Evolutionary conservation across 2,113 vertebrate species (phyloP).

Genomic region (Morone chrysops): DNA sequence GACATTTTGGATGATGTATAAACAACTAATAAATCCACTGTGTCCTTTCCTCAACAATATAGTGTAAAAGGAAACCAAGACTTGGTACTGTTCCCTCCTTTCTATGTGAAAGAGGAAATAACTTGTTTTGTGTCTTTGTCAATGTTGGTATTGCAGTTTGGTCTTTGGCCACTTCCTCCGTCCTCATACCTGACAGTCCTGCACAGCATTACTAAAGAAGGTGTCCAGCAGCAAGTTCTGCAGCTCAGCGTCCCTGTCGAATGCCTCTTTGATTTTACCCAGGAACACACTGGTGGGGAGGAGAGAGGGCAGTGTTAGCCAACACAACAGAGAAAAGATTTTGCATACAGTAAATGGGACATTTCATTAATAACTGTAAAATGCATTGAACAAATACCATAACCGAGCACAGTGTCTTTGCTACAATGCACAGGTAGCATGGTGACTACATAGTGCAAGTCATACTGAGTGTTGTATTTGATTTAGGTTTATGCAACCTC

Average conservation of each 20-base stretch:
- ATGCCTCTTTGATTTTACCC: constrained; percentile 97
- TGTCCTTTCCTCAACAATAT: background rate
- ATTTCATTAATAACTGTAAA: background rate
- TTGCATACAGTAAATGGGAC: background rate
- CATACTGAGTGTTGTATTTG: constrained; percentile 18
- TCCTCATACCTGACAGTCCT: constrained; percentile 91
- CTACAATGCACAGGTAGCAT: background rate
- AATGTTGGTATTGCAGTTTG: constrained; percentile 44
- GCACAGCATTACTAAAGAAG: constrained; percentile 92
- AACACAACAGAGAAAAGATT: background rate
- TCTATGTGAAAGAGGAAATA: constrained; percentile 51
- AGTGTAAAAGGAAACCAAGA: background rate
- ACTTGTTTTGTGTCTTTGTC: constrained; percentile 30
- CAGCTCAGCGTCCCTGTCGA: constrained; percentile 89
- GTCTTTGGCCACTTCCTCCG: constrained; percentile 48
- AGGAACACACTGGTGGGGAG: constrained; percentile 90
- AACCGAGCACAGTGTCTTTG: background rate
- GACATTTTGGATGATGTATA: background rate
- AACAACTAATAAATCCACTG: background rate
- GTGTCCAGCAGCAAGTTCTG: constrained; percentile 92
- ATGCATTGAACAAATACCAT: background rate
- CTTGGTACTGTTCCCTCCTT: constrained; percentile 7
- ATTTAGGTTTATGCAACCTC: constrained; percentile 40
- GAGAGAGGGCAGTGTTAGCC: constrained; percentile 10
- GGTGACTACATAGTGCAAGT: background rate